Conservation (phyloP, 2,888 invertebrate genomes). For the Euphydryas editha region DNA sequence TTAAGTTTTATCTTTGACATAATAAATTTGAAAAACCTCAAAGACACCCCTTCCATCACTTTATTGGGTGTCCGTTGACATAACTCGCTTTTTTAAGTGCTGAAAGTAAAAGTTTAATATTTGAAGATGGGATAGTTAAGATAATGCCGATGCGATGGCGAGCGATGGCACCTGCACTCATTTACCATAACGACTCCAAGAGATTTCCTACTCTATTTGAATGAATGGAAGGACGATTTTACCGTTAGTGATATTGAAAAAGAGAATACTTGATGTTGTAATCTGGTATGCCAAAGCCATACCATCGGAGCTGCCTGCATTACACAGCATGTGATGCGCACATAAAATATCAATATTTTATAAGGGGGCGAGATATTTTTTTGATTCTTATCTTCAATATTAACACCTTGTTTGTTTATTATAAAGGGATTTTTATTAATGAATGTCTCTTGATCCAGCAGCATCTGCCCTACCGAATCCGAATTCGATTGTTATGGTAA, state of each 20-base stretch:
- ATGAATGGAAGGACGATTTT: slow-evolving; percentile 43
- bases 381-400: slow-evolving; percentile 72
- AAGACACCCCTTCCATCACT: slow-evolving; percentile 38
- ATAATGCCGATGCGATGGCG: slow-evolving; percentile 68
- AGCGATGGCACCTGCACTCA: slow-evolving; percentile 75
- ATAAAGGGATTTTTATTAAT: slow-evolving; percentile 56
- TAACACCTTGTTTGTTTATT: slow-evolving; percentile 81
- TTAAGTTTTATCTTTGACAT: not conserved
- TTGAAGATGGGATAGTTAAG: slow-evolving; percentile 76
- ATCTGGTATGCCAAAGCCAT: slow-evolving; percentile 75
- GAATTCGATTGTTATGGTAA: slow-evolving; percentile 54
- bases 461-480: slow-evolving; percentile 63
- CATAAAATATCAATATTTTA: slow-evolving; percentile 82
- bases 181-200: slow-evolving; percentile 42
- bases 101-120: slow-evolving; percentile 81
- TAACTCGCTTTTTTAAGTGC: slow-evolving; percentile 71
- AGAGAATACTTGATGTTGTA: slow-evolving; percentile 73
- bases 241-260: slow-evolving; percentile 46
- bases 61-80: slow-evolving; percentile 61
- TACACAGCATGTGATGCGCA: slow-evolving; percentile 73
- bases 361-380: slow-evolving; percentile 67
- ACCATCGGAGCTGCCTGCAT: slow-evolving; percentile 70
- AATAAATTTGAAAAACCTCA: slow-evolving; percentile 6
- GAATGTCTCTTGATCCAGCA: slow-evolving; percentile 55
- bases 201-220: slow-evolving; percentile 44